phyloP scores from a whole-genome alignment of 1,140 invertebrate genomes.

The Bombus waltoni region DNA sequence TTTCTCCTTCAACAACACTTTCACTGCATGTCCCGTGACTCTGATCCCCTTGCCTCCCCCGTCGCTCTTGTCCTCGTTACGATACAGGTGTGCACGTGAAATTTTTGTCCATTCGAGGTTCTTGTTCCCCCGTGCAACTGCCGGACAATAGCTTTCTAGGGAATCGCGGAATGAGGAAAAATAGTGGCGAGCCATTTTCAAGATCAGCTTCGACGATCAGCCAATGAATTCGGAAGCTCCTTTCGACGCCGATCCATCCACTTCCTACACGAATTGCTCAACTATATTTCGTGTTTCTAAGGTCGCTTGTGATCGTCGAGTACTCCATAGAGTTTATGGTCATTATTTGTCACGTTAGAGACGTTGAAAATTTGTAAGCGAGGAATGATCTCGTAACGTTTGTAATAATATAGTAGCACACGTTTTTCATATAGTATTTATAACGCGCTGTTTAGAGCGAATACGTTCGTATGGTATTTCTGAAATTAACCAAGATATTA shows the following conservation, averaged over 20 bases:
- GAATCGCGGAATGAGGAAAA: slow-evolving; percentile 58
- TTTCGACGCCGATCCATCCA: background rate
- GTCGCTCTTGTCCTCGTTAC: slow-evolving; percentile 49
- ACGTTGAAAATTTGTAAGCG: background rate
- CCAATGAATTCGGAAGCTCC: slow-evolving; percentile 18
- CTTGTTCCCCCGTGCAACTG: fast-evolving
- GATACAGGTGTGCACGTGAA: slow-evolving; percentile 3
- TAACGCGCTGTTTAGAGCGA: too few relatives aligned
- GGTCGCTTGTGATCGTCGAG: background rate
- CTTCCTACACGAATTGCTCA: background rate
- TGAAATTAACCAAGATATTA: too few relatives aligned
- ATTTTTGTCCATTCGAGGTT: background rate
- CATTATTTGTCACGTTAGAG: background rate
- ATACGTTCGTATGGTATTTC: too few relatives aligned
- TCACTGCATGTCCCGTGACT: slow-evolving; percentile 74
- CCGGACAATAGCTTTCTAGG: slow-evolving; percentile 7
- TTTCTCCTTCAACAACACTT: slow-evolving; percentile 69
- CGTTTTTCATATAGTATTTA: too few relatives aligned
- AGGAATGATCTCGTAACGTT: background rate
- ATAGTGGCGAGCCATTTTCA: slow-evolving; percentile 56
- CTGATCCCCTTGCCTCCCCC: slow-evolving; percentile 52
- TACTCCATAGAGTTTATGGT: background rate
- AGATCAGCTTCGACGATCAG: slow-evolving; percentile 51
- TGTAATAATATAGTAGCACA: background rate
- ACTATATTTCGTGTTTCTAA: background rate